Evolutionary conservation across 2,113 vertebrate species (phyloP).

Genomic region (Gymnocephalus cernua): DNA sequence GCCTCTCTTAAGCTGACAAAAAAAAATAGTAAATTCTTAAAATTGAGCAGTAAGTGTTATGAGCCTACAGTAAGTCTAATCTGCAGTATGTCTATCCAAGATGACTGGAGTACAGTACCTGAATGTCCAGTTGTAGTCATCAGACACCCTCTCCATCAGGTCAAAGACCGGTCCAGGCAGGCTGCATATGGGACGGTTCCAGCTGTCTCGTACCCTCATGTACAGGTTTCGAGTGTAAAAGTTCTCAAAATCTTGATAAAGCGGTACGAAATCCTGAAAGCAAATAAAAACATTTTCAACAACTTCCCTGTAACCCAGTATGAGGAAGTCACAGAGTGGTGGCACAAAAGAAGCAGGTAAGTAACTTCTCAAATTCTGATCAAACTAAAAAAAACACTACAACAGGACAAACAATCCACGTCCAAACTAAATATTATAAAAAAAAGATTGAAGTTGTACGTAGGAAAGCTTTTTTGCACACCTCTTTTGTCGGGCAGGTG

Average conservation of each 20-base stretch:
- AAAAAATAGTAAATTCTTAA: neutral
- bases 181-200: constrained; percentile 94
- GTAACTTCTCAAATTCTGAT: neutral
- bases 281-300: constrained; percentile 1
- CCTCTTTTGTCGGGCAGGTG: too few species aligned
- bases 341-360: neutral
- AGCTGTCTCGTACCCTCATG: constrained; percentile 95
- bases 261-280: constrained; percentile 91
- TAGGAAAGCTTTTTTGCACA: too few species aligned
- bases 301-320: neutral
- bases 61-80: neutral
- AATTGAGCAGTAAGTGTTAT: neutral
- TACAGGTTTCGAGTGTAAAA: constrained; percentile 95
- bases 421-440: neutral
- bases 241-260: constrained; percentile 98
- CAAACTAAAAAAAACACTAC: neutral
- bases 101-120: constrained; percentile 80
- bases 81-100: neutral
- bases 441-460: too few species aligned
- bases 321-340: neutral
- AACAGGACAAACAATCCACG: neutral
- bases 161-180: constrained; percentile 90
- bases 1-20: neutral
- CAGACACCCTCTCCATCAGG: constrained; percentile 92
- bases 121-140: constrained; percentile 98